phyloP scores from a whole-genome alignment of 2,888 invertebrate genomes.

The Patella depressa region DNA sequence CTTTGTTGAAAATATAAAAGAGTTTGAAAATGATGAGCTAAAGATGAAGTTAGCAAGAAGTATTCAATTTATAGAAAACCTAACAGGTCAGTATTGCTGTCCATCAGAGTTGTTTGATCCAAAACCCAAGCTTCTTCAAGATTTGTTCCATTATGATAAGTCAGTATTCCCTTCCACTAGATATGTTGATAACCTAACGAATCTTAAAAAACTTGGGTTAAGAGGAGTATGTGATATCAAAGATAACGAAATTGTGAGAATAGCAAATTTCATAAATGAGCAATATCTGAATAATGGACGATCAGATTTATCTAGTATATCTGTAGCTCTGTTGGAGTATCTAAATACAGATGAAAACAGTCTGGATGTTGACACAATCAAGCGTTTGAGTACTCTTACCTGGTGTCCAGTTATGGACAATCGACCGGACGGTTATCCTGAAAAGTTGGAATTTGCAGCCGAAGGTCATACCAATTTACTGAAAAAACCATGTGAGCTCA shows the following conservation, averaged over 20 bases:
- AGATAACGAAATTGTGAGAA: slow-evolving; percentile 40
- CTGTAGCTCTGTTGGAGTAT: not conserved
- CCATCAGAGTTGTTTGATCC: slow-evolving; percentile 49
- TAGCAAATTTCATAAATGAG: slow-evolving; percentile 29
- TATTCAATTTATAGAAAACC: slow-evolving; percentile 19
- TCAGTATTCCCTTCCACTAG: slow-evolving; percentile 50
- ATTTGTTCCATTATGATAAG: slow-evolving; percentile 32
- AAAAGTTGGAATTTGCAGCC: slow-evolving; percentile 26
- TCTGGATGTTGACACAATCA: not conserved
- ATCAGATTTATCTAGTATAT: not conserved
- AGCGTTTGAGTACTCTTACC: not conserved
- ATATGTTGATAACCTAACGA: slow-evolving; percentile 18
- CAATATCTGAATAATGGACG: not conserved
- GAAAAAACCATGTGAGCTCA: slow-evolving; percentile 38
- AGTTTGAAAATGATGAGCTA: not conserved
- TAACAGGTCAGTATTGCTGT: slow-evolving; percentile 16
- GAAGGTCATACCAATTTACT: slow-evolving; percentile 22
- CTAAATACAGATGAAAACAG: not conserved
- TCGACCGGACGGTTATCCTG: slow-evolving; percentile 34
- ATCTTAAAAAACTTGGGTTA: slow-evolving; percentile 48
- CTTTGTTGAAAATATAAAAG: not conserved
- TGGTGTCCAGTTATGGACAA: slow-evolving; percentile 36
- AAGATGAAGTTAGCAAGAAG: slow-evolving; percentile 7
- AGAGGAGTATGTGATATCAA: slow-evolving; percentile 41
- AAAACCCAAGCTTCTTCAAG: slow-evolving; percentile 36